These are phyloP conservation scores for Argopecten irradians DNA, from an alignment of 1,140 invertebrate genomes.

Conservation along the genomic window DNA sequence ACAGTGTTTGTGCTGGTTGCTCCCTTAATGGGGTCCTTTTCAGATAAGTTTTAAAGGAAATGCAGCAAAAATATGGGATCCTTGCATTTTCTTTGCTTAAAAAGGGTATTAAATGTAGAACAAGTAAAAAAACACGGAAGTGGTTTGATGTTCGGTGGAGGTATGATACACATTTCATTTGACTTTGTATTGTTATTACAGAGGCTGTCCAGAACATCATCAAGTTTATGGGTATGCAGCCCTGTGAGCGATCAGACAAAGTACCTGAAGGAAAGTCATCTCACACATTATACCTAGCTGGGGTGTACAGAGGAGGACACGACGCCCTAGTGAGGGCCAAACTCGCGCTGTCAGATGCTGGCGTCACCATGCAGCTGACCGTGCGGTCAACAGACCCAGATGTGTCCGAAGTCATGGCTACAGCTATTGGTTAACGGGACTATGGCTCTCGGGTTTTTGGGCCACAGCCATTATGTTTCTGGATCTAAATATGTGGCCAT, in stretches of 20 bases:
- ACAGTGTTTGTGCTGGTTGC: no score
- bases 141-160: neutral
- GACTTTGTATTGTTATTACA: slow-evolving; percentile 58
- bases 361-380: slow-evolving; percentile 85
- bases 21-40: no score
- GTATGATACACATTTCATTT: neutral
- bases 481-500: neutral
- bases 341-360: slow-evolving; percentile 80
- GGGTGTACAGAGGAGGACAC: slow-evolving; percentile 91
- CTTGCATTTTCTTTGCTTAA: no score
- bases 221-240: slow-evolving; percentile 91
- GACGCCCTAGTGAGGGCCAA: slow-evolving; percentile 87
- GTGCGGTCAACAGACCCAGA: slow-evolving; percentile 81
- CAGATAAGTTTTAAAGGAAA: no score
- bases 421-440: slow-evolving; percentile 74
- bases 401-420: slow-evolving; percentile 87
- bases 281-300: slow-evolving; percentile 89
- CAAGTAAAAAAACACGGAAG: neutral
- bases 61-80: no score
- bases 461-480: neutral
- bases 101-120: no score
- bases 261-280: slow-evolving; percentile 88
- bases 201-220: slow-evolving; percentile 93
- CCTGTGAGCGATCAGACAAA: slow-evolving; percentile 90
- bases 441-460: neutral